Evolutionary conservation across 2,113 vertebrate species (phyloP).

Genomic region (Oenanthe oenanthe): DNA sequence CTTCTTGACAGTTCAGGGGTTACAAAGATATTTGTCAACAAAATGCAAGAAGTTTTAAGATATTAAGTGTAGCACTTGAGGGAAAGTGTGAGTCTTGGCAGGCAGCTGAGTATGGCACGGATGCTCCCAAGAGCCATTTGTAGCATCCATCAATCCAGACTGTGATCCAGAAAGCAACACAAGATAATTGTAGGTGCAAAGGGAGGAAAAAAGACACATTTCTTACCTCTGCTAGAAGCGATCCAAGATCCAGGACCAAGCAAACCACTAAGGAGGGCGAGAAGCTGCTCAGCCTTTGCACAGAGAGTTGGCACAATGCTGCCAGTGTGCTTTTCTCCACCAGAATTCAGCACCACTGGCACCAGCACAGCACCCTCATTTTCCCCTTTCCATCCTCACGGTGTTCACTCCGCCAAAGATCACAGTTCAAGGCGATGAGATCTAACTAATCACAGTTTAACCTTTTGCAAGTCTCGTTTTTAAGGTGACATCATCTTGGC

Average conservation of each 20-base stretch:
- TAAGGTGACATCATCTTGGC: constrained; percentile 74
- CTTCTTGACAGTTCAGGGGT: not conserved
- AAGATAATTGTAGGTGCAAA: not conserved
- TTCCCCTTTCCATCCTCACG: not conserved
- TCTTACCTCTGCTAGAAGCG: not conserved
- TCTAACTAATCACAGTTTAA: constrained; percentile 62
- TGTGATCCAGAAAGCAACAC: not conserved
- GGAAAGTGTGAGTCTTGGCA: not conserved
- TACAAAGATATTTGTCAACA: not conserved
- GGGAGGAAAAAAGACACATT: not conserved
- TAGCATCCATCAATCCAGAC: not conserved
- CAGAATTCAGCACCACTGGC: not conserved
- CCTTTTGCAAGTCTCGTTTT: constrained; percentile 42
- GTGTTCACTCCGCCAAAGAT: not conserved
- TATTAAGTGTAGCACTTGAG: not conserved
- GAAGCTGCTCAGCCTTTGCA: not conserved
- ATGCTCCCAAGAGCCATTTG: not conserved
- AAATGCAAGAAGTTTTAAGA: not conserved
- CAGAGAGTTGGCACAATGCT: not conserved
- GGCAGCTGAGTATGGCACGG: not conserved
- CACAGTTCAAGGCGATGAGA: not conserved
- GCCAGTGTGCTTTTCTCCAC: not conserved
- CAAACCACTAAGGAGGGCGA: fast-evolving
- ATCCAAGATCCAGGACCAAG: not conserved
- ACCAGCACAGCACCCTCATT: not conserved